phyloP scores from a whole-genome alignment of 2,113 vertebrate genomes.

The Phaethornis superciliosus region DNA sequence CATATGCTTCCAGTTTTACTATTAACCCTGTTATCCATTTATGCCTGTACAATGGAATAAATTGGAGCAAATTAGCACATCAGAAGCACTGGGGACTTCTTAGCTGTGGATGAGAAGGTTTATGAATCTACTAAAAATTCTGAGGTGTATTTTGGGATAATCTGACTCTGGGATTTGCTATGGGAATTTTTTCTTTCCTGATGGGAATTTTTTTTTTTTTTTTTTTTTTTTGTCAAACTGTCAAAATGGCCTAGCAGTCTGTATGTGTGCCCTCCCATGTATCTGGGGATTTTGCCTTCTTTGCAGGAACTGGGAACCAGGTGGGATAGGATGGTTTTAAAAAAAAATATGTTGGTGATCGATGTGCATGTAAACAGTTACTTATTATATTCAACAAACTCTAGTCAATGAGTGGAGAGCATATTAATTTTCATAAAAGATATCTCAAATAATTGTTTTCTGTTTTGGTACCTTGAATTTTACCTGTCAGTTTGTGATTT shows the following conservation, averaged over 20 bases:
- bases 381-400: background rate
- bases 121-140: background rate
- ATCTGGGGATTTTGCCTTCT: background rate
- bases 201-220: background rate
- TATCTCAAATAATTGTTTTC: background rate
- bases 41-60: background rate
- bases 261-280: background rate
- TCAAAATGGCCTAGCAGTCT: background rate
- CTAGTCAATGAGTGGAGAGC: background rate
- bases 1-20: background rate
- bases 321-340: background rate
- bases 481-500: background rate
- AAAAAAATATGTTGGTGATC: background rate
- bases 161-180: background rate
- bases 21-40: background rate
- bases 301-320: background rate
- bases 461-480: background rate
- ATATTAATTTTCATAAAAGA: background rate
- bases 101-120: background rate
- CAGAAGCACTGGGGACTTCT: accelerated
- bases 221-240: background rate
- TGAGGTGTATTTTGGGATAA: background rate
- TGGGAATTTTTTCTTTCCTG: background rate
- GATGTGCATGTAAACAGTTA: background rate
- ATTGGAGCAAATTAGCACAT: background rate